Evolutionary conservation across 2,888 invertebrate genomes (phyloP).

Genomic region (Cephus rjabovi): DNA sequence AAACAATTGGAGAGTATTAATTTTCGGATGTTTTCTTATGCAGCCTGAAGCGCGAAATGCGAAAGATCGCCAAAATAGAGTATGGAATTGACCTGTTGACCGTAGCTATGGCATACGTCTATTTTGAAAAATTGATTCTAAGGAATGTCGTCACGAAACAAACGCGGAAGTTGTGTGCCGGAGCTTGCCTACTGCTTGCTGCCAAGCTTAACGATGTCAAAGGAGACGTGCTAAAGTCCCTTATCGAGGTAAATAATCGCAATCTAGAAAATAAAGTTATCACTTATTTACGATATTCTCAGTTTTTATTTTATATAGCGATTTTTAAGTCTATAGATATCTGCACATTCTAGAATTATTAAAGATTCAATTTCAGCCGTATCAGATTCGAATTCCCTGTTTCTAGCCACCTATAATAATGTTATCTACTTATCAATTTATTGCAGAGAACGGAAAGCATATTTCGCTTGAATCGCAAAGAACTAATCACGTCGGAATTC

Average conservation of each 20-base stretch:
- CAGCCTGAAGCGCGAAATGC: slow-evolving; percentile 96
- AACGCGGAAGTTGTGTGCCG: slow-evolving; percentile 95
- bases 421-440: slow-evolving; percentile 9
- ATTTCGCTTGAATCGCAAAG: slow-evolving; percentile 91
- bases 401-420: background rate
- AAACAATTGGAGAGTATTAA: background rate
- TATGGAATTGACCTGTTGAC: slow-evolving; percentile 87
- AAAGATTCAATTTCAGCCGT: background rate
- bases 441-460: slow-evolving; percentile 88
- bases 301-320: slow-evolving; percentile 22
- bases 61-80: slow-evolving; percentile 89
- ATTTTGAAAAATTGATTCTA: slow-evolving; percentile 95
- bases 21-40: slow-evolving; percentile 34
- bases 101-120: slow-evolving; percentile 97
- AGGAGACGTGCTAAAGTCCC: slow-evolving; percentile 84
- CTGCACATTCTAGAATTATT: background rate
- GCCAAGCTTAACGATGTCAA: slow-evolving; percentile 98
- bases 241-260: slow-evolving; percentile 81
- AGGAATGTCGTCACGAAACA: slow-evolving; percentile 93
- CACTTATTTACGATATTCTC: slow-evolving; percentile 9
- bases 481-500: slow-evolving; percentile 92
- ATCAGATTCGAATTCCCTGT: background rate
- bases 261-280: slow-evolving; percentile 9
- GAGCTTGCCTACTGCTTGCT: slow-evolving; percentile 91
- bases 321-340: background rate